A percentile compares a stretch with the other conserved stretches of the same genome.
These are phyloP conservation scores for Cydia splendana DNA, from an alignment of 1,140 invertebrate species.

Conservation along the genomic window DNA sequence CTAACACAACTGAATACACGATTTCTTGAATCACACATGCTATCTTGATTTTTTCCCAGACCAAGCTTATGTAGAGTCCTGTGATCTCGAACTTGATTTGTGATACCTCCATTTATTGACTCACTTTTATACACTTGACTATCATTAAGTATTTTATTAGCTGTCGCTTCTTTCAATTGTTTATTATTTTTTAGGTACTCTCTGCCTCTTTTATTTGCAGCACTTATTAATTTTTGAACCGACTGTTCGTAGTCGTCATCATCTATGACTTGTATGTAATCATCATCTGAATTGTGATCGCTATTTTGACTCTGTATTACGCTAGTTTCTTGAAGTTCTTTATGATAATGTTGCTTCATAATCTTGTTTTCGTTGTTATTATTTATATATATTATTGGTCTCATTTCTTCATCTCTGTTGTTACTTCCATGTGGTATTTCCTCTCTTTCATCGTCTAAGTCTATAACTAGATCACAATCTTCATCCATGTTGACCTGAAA, in stretches of 20 bases:
- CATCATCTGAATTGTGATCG: background rate
- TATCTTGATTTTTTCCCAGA: background rate
- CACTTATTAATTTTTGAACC: background rate
- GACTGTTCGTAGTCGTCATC: background rate
- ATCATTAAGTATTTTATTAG: background rate
- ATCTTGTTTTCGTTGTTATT: background rate
- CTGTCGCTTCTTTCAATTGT: background rate
- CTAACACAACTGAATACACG: background rate
- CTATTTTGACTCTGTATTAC: background rate
- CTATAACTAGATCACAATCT: background rate
- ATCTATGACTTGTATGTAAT: background rate
- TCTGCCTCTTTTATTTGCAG: background rate
- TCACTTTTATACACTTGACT: background rate
- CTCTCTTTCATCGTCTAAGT: background rate
- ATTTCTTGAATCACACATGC: background rate
- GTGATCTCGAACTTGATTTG: background rate
- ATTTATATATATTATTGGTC: background rate
- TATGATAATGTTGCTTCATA: background rate
- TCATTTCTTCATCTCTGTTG: background rate
- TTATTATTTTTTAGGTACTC: background rate
- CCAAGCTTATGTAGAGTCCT: background rate
- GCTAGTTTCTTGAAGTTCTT: background rate
- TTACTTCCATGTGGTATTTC: background rate
- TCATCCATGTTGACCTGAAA: conserved; percentile 4
- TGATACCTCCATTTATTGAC: background rate